Base-by-base conservation (phyloP, 2,797 vertebrate genomes). In the Chanos chanos region DNA sequence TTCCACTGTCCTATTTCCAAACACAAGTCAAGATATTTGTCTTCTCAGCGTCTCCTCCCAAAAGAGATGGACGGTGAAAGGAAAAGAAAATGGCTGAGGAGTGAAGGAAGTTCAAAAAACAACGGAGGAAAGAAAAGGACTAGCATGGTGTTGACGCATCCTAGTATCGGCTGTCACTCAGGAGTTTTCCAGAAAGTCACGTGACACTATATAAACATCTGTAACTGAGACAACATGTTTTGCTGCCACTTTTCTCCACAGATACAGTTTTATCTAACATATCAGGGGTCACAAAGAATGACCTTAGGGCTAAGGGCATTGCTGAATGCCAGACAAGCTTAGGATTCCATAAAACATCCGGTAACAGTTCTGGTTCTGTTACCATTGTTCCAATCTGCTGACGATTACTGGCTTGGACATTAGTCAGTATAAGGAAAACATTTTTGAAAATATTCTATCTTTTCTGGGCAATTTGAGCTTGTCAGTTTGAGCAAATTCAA, bases 1-100 rank as follows among this genome's bases (percentile, higher is more conserved):
- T 76, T 56, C 48, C 51, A 4, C 27, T 28, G 54, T 56, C 51
- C 68, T 39, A 36, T 50, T 13, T 45, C 45, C 40, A 52, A 56
- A 61, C 30, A n/a, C 30, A 33, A 15, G 9, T 13, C 4, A 50
- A 18, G 37, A 52, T 55, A 52, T 4, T 36, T 59, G 28, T 37
- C 40, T 30, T 36, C 31, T 30, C 15, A n/a, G n/a, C n/a, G 10
- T 65, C 15, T 44, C 3, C 8, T 16, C 15, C 57, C 10, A 47
- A n/a, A n/a, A n/a, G n/a, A n/a, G 34, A 48, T 45, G 16, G 28
- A 52, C 37, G 9, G 34, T 40, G 7, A 22, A 30, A 28, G 22
- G 22, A 44, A 43, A n/a, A 12, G 40, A 10, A 51, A 37, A 19
- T 56, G 27, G 16, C 8, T 36, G 3, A 10, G 18, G 7, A 27